Evolutionary conservation across 2,797 vertebrate genomes (phyloP).

Genomic region (Gymnothorax javanicus): DNA sequence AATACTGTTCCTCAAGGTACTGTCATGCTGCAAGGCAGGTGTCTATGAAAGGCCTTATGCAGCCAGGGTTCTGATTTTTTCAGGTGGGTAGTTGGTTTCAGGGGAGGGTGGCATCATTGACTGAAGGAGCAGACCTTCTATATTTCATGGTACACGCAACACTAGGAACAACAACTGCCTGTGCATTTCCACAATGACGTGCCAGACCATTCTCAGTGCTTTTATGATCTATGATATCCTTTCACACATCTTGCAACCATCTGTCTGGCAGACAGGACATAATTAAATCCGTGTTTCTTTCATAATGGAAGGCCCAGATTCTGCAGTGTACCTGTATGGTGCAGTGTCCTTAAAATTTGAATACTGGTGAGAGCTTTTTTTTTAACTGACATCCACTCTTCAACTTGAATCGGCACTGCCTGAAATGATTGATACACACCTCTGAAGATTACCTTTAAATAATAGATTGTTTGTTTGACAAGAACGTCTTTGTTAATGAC

Average conservation of each 20-base stretch:
- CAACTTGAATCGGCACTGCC: not conserved
- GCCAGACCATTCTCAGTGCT: not conserved
- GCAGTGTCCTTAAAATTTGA: not conserved
- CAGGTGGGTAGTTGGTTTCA: not conserved
- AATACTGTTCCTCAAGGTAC: slow-evolving; percentile 68
- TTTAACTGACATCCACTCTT: not conserved
- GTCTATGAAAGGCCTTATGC: not conserved
- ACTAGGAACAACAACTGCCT: not conserved
- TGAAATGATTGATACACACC: not conserved
- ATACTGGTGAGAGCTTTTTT: not conserved
- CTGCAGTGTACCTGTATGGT: not conserved
- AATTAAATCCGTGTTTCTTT: slow-evolving; percentile 9
- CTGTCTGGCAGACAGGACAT: not conserved
- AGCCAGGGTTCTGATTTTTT: not conserved
- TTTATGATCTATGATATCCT: not conserved
- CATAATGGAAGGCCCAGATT: not conserved
- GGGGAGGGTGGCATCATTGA: not conserved
- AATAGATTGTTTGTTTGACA: not conserved
- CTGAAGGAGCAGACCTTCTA: not conserved
- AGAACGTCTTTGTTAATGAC: not conserved
- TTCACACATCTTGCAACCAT: not conserved
- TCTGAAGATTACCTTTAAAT: not conserved
- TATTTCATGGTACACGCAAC: not conserved
- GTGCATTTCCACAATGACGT: not conserved
- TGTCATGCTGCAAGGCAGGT: not conserved